A percentile compares a stretch with the other conserved stretches of the same genome.
phyloP scores from a whole-genome alignment of 1,140 invertebrate species.

The Mamestra configurata region DNA sequence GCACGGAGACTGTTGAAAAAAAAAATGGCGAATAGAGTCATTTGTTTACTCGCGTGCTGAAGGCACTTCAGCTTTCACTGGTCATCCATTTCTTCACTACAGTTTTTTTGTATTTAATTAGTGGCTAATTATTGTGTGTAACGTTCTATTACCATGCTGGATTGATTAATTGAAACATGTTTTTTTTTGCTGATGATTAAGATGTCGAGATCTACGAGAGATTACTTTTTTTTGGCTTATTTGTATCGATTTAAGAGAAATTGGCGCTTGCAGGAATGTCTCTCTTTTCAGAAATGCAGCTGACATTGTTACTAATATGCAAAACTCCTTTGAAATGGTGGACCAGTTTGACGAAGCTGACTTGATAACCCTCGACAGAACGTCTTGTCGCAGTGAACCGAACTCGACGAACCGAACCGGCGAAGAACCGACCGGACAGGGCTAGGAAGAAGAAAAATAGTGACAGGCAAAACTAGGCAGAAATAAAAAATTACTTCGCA shows the following conservation, averaged over 20 bases:
- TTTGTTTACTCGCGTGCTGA: not conserved
- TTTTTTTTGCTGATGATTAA: not conserved
- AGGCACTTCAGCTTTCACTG: slow-evolving; percentile 12
- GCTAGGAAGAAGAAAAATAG: too few species aligned
- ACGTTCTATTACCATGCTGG: not conserved
- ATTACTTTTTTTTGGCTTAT: not conserved
- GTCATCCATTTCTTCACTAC: not conserved
- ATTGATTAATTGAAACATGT: not conserved
- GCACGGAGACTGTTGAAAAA: not conserved
- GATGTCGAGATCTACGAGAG: not conserved
- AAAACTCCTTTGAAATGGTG: too few species aligned
- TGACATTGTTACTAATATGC: too few species aligned
- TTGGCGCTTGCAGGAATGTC: too few species aligned
- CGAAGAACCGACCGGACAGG: too few species aligned
- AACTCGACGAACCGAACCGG: too few species aligned
- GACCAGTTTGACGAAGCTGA: too few species aligned
- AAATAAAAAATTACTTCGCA: too few species aligned
- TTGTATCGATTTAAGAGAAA: not conserved
- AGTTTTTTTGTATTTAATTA: slow-evolving; percentile 12
- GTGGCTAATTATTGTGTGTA: slow-evolving; percentile 4
- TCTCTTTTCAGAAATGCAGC: not conserved
- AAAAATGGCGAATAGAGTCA: not conserved
- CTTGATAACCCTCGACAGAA: too few species aligned
- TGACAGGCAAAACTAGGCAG: too few species aligned
- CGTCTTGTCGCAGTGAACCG: too few species aligned